Base-by-base conservation (phyloP, 2,888 invertebrate species). In the Reticulitermes lucifugus region DNA sequence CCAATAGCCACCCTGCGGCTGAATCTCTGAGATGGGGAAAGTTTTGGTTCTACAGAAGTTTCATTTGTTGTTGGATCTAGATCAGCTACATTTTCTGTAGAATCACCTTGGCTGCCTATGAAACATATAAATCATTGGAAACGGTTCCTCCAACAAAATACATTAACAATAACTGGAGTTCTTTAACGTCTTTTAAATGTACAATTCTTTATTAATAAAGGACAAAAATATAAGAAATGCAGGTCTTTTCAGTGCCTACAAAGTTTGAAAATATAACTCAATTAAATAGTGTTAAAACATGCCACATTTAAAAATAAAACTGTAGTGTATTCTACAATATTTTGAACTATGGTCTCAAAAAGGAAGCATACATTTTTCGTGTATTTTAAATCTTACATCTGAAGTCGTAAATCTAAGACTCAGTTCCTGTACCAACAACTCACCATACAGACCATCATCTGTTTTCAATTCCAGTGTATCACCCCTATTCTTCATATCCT, bases 1-100 rank as follows among this genome's bases (percentile, higher is more conserved):
- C 88, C 88, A 4, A 91, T 88, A 85, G 89, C 89, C 0, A 91
- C 87, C 10, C 88, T 88, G 75, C 71, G 83, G 46, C 73, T 85
- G 55, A 85, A 59, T 73, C 51, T 79, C 35, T 80, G 84, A 12
- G 60, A 79, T n/a, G 60, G 79, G 4, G 55, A 22, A 60, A 60
- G 59, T 46, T 79, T 55, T 22, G 51, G 70, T 29, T 1, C 43
- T 59, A 29, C 12, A 18, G 70, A 51, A 10, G 51, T 22, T 25
- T 51, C 79, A 12, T 84, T 79, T 21, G 25, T 18, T 7, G 46
- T 46, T 35, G 51, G 18, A 10, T 79, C 79, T 65, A 29, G 79
- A 2, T 59, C 59, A 60, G 55, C 43, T 41, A 60, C 46, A 83
- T 41, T 22, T 9, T 65, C 83, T 43, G 71, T 35, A 80, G 22